Evolutionary conservation across 30 jellyfish, hydroid and myxozoan species (phyloP).

Genomic region (Nemopilema nomurai): DNA sequence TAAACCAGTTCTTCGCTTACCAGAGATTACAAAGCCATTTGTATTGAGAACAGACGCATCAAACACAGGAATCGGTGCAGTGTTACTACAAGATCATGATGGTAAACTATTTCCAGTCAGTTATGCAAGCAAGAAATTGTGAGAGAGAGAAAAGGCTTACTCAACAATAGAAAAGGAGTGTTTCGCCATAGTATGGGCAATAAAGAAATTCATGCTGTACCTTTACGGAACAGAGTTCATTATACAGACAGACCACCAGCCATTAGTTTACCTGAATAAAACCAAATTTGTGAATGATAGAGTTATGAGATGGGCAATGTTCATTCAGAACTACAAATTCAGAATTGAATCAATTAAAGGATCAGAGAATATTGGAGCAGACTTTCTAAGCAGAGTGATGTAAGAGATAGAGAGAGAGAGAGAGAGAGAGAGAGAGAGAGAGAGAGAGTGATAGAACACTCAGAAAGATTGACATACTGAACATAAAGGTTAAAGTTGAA

Average conservation of each 20-base stretch:
- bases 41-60: conserved; percentile 50
- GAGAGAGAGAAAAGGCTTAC: background rate
- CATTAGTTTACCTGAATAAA: background rate
- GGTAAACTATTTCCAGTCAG: conserved; percentile 39
- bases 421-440: background rate
- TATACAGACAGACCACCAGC: background rate
- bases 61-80: conserved; percentile 39
- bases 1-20: conserved; percentile 48
- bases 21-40: conserved; percentile 18
- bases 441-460: conserved; percentile 39
- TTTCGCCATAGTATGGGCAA: conserved; percentile 44
- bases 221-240: background rate
- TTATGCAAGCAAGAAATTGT: conserved; percentile 44
- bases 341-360: background rate
- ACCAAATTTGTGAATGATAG: background rate
- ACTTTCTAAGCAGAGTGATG: background rate
- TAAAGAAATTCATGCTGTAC: background rate
- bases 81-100: conserved; percentile 38
- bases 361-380: conserved; percentile 18
- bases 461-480: conserved; percentile 28
- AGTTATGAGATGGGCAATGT: conserved; percentile 5
- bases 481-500: conserved; percentile 25
- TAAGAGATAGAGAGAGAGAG: background rate
- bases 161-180: conserved; percentile 33
- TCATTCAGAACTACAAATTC: background rate